A percentile compares a stretch with the other conserved stretches of the same genome.
Conservation (phyloP, 1,140 invertebrate genomes). For the Sarcophaga peregrina region DNA sequence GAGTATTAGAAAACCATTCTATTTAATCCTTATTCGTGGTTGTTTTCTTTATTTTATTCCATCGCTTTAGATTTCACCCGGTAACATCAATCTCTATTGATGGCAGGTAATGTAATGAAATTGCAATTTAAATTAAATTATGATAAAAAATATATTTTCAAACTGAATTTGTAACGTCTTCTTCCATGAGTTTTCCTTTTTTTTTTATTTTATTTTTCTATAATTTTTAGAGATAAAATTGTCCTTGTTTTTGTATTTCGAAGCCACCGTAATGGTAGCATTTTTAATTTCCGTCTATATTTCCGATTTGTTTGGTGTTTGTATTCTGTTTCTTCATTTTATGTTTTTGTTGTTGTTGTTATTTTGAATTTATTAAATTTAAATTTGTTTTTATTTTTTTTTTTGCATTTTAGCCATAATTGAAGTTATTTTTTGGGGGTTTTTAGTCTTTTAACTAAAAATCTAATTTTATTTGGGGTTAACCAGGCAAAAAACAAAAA, state of each 20-base stretch:
- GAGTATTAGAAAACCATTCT: too few relatives aligned
- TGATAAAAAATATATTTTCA: background rate
- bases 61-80: too few relatives aligned
- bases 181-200: background rate
- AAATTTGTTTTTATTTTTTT: too few relatives aligned
- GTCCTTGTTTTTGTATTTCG: constrained; percentile 22
- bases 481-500: background rate
- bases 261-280: background rate
- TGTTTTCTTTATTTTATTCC: too few relatives aligned
- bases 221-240: background rate
- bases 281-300: constrained; percentile 50
- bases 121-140: constrained; percentile 19
- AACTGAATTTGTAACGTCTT: background rate
- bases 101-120: background rate
- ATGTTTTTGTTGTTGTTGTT: constrained; percentile 15
- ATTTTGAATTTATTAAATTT: background rate
- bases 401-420: constrained; percentile 14
- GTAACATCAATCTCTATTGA: too few relatives aligned
- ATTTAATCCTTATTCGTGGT: too few relatives aligned
- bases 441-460: background rate
- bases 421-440: background rate
- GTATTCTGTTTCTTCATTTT: constrained; percentile 32
- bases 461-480: constrained; percentile 36
- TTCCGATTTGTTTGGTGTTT: constrained; percentile 44
- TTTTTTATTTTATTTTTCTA: too few relatives aligned